phyloP scores from a whole-genome alignment of 2,888 invertebrate genomes.

The Punctoribates punctum region DNA sequence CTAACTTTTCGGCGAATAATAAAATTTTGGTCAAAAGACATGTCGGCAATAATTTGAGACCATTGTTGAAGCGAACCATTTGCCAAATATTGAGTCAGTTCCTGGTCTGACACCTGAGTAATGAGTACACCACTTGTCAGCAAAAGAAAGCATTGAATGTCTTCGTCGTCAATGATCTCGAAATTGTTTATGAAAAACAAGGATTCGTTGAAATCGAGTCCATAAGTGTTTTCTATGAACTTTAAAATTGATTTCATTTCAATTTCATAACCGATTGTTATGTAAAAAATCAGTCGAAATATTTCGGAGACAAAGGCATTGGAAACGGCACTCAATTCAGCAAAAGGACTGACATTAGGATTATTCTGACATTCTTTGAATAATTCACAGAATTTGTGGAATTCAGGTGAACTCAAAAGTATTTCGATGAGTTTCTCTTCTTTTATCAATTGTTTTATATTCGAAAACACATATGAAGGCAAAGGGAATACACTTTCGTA shows the following conservation, averaged over 20 bases:
- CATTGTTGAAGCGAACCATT: slow-evolving; percentile 22
- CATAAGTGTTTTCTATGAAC: neutral
- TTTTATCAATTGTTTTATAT: slow-evolving; percentile 1
- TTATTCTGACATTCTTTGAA: neutral
- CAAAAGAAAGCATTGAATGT: neutral
- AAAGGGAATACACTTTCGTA: slow-evolving; percentile 15
- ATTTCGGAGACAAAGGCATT: slow-evolving; percentile 10
- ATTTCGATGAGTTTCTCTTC: slow-evolving; percentile 13
- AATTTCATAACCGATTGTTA: neutral
- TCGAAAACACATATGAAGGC: neutral
- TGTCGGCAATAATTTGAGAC: slow-evolving; percentile 12
- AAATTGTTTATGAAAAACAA: neutral
- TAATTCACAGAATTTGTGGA: neutral
- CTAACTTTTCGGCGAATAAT: neutral
- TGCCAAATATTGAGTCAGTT: neutral
- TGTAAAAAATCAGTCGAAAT: slow-evolving; percentile 22
- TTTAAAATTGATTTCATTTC: neutral
- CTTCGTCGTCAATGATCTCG: neutral
- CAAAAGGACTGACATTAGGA: neutral
- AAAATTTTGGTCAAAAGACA: slow-evolving; percentile 6
- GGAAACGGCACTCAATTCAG: neutral
- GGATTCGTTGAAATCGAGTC: neutral
- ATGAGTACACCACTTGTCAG: neutral
- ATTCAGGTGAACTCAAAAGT: slow-evolving; percentile 9
- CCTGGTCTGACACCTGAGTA: neutral